phyloP scores from a whole-genome alignment of 2,888 invertebrate species.

The Ferdinandea cuprea region DNA sequence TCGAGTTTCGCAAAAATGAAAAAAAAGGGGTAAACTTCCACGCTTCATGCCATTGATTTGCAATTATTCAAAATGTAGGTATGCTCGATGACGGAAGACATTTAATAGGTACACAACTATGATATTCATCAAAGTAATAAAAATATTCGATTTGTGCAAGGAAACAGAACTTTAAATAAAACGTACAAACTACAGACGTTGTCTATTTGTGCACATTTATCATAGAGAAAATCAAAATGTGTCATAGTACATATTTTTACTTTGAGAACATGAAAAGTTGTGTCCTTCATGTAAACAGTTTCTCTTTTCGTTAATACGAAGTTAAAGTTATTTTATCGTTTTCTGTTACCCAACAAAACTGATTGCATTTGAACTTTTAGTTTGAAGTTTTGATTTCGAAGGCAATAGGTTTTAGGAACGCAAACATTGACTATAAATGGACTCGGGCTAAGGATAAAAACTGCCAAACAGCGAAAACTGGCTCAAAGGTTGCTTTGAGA shows the following conservation, averaged over 20 bases:
- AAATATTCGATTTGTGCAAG: too few relatives aligned
- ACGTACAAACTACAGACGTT: too few relatives aligned
- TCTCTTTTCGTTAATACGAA: conserved; percentile 33
- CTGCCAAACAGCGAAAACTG: conserved; percentile 59
- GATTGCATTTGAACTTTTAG: conserved; percentile 66
- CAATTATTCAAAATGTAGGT: too few relatives aligned
- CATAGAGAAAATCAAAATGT: background rate
- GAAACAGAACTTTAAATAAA: too few relatives aligned
- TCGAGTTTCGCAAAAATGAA: too few relatives aligned
- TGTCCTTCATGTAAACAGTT: conserved; percentile 60
- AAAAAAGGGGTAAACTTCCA: too few relatives aligned
- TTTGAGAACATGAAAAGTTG: conserved; percentile 12
- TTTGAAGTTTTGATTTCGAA: conserved; percentile 31
- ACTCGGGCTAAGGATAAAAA: conserved; percentile 57
- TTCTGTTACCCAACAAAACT: conserved; percentile 45
- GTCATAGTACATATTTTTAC: background rate
- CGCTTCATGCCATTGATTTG: too few relatives aligned
- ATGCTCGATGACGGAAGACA: too few relatives aligned
- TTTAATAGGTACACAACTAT: too few relatives aligned
- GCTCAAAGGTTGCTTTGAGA: conserved; percentile 50
- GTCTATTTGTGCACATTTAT: too few relatives aligned
- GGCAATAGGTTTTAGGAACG: conserved; percentile 73
- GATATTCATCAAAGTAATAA: too few relatives aligned
- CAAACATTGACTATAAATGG: conserved; percentile 68
- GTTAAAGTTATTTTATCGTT: conserved; percentile 60